These are phyloP conservation scores for Drosophila jambulina DNA, from an alignment of 1,140 invertebrate species.

Conservation along the genomic window DNA sequence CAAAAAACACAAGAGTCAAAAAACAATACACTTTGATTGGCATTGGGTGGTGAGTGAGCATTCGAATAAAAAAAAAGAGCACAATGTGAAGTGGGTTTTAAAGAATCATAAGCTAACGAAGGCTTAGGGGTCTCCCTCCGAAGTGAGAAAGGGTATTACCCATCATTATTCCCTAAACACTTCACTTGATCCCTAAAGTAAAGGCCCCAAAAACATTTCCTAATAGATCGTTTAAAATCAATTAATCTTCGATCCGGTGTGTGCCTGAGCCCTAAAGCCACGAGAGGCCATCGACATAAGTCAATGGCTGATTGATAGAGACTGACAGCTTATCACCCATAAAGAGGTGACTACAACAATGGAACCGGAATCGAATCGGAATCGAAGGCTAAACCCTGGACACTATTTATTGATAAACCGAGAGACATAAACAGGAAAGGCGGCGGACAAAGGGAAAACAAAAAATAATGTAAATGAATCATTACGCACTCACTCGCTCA, in stretches of 20 bases:
- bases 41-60: conserved; percentile 33
- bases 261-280: conserved; percentile 33
- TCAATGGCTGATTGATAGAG: conserved; percentile 58
- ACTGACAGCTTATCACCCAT: conserved; percentile 34
- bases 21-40: conserved; percentile 42
- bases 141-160: not conserved
- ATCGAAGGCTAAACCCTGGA: conserved; percentile 34
- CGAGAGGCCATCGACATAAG: conserved; percentile 45
- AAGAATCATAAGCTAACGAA: conserved; percentile 6
- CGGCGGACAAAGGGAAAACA: not conserved
- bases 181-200: not conserved
- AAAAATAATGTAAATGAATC: conserved; percentile 8
- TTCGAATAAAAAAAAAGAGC: conserved; percentile 17
- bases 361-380: conserved; percentile 1
- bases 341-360: conserved; percentile 18
- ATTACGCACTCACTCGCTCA: conserved; percentile 9
- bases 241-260: conserved; percentile 41
- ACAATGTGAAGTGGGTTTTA: conserved; percentile 1
- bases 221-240: conserved; percentile 48
- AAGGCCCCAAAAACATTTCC: not conserved
- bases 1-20: not conserved
- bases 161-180: not conserved
- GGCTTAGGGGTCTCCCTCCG: not conserved
- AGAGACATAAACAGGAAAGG: conserved; percentile 35
- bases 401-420: conserved; percentile 14